These are phyloP conservation scores for Selene dorsalis DNA, from an alignment of 2,797 vertebrate genomes.

Conservation along the genomic window DNA sequence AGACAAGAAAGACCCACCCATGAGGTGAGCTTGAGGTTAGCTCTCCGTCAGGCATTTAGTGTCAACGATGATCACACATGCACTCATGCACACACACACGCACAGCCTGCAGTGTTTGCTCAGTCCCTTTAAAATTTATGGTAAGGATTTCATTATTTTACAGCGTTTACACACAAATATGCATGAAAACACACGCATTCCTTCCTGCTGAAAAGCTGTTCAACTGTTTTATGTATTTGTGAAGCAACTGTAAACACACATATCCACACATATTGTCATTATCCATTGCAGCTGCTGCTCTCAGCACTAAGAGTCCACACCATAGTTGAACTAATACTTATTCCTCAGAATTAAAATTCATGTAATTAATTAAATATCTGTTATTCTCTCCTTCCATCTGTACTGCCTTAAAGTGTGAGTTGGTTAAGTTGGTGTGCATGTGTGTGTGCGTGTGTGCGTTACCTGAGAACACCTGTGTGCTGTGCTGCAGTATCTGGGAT, in stretches of 20 bases:
- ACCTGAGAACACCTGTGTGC: constrained; percentile 72
- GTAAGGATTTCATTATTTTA: constrained; percentile 39
- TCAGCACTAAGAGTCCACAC: constrained; percentile 28
- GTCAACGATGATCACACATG: constrained; percentile 52
- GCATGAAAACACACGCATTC: constrained; percentile 24
- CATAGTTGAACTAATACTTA: constrained; percentile 68
- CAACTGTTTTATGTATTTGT: constrained; percentile 34
- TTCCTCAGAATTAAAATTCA: constrained; percentile 27
- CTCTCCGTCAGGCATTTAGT: constrained; percentile 63
- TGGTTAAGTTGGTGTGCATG: not conserved
- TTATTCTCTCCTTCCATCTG: constrained; percentile 22
- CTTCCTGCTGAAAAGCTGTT: constrained; percentile 28
- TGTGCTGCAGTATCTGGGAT: constrained; percentile 63
- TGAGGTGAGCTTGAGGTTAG: constrained; percentile 77
- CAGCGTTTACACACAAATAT: constrained; percentile 28
- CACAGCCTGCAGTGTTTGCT: constrained; percentile 6
- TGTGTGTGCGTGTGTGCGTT: constrained; percentile 31
- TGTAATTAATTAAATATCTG: constrained; percentile 8
- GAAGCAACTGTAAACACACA: constrained; percentile 48
- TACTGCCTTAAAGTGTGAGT: not conserved
- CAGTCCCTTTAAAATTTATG: constrained; percentile 42
- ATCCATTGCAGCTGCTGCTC: constrained; percentile 18
- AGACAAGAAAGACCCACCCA: constrained; percentile 69
- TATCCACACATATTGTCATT: constrained; percentile 22
- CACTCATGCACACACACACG: constrained; percentile 24